These are phyloP conservation scores for Drosophila pseudoananassae DNA, from an alignment of 1,140 invertebrate genomes.

Conservation along the genomic window DNA sequence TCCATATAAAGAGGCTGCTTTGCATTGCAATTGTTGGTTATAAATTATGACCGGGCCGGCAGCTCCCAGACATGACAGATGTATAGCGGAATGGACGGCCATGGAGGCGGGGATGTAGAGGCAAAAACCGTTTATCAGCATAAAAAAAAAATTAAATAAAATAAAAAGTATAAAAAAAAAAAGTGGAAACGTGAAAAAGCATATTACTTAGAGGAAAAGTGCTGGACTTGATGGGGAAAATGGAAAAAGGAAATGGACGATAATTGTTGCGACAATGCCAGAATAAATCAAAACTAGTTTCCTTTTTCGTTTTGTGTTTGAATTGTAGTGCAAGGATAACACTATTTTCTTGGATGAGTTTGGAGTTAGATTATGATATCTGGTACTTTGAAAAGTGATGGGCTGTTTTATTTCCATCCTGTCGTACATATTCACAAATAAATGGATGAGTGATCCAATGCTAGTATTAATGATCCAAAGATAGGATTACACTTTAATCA, in stretches of 20 bases:
- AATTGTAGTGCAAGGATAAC: background rate
- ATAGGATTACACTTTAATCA: no score
- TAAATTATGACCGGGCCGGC: conserved; percentile 52
- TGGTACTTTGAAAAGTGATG: no score
- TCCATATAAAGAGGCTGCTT: conserved; percentile 75
- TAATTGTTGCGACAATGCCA: conserved; percentile 37
- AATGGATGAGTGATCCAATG: no score
- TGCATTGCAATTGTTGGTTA: conserved; percentile 73
- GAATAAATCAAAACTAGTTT: conserved; percentile 13
- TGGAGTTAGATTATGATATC: background rate
- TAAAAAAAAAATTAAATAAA: conserved; percentile 9
- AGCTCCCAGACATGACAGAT: conserved; percentile 54
- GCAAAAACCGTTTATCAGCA: conserved; percentile 10
- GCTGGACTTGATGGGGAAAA: background rate
- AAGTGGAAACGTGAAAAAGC: background rate
- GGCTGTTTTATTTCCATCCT: no score
- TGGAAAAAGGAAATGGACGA: conserved; percentile 22
- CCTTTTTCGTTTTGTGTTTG: background rate
- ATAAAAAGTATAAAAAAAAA: background rate
- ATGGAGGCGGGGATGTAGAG: no score
- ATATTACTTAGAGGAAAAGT: conserved; percentile 8
- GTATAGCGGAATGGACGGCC: conserved; percentile 4
- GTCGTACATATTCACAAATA: no score
- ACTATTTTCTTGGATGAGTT: background rate
- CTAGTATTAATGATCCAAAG: no score